Evolutionary conservation across 2,888 invertebrate species (phyloP).

Genomic region (Drosophila demipolita): DNA sequence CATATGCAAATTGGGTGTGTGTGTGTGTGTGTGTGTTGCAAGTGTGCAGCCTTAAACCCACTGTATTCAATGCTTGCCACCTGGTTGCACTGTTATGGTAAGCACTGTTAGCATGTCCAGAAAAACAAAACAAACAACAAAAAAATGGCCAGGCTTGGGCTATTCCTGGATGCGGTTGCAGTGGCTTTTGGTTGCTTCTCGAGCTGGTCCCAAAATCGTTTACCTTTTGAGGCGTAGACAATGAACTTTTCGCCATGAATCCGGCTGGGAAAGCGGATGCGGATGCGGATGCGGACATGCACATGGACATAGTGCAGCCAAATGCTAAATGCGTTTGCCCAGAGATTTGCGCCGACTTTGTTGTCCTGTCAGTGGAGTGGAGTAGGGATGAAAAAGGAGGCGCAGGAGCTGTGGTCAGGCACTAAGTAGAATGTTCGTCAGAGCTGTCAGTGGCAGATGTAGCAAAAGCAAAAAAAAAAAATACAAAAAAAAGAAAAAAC

Average conservation of each 20-base stretch:
- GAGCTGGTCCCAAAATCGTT: conserved; percentile 58
- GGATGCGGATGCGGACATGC: not conserved
- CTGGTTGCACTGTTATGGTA: conserved; percentile 62
- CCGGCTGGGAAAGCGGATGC: not conserved
- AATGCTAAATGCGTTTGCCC: conserved; percentile 58
- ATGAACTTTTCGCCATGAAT: conserved; percentile 50
- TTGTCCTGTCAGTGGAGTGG: conserved; percentile 33
- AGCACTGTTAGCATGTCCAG: conserved; percentile 50
- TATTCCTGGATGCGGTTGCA: conserved; percentile 38
- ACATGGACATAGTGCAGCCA: conserved; percentile 18
- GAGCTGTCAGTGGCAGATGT: conserved; percentile 69
- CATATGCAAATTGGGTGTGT: conserved; percentile 47
- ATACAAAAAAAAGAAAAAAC: conserved; percentile 9
- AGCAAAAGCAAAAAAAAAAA: not conserved
- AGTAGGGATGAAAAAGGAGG: not conserved
- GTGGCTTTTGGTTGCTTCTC: conserved; percentile 51
- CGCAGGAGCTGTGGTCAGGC: conserved; percentile 59
- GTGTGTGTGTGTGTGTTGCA: conserved; percentile 4
- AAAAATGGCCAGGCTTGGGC: conserved; percentile 15
- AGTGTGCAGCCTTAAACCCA: not conserved
- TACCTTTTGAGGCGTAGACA: conserved; percentile 70
- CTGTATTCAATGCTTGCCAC: conserved; percentile 4
- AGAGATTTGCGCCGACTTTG: conserved; percentile 56
- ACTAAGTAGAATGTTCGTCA: conserved; percentile 64
- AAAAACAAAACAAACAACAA: conserved; percentile 9